phyloP scores from a whole-genome alignment of 2,797 vertebrate species.

The Sternotherus odoratus region DNA sequence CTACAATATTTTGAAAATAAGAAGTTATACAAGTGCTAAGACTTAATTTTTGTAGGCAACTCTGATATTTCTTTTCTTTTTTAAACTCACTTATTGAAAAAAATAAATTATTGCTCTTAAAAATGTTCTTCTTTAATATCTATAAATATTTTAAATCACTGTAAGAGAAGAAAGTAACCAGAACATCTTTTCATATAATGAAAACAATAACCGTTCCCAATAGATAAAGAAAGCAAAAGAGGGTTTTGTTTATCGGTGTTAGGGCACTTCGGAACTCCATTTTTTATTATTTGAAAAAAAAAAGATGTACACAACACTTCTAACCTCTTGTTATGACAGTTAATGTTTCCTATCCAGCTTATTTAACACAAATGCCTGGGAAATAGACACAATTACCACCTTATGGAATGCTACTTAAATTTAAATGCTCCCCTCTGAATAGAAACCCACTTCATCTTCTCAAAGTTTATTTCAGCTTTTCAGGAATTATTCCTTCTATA shows the following conservation, averaged over 20 bases:
- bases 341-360: constrained; percentile 81
- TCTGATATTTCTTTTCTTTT: background rate
- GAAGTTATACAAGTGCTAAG: background rate
- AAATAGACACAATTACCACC: constrained; percentile 85
- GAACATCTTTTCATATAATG: constrained; percentile 57
- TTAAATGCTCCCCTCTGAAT: constrained; percentile 82
- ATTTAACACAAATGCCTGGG: constrained; percentile 82
- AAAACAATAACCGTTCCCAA: constrained; percentile 58
- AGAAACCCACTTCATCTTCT: constrained; percentile 79
- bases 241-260: constrained; percentile 70
- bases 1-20: background rate
- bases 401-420: constrained; percentile 84
- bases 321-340: constrained; percentile 80
- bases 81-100: background rate
- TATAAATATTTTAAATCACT: background rate
- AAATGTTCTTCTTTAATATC: constrained; percentile 36
- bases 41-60: background rate
- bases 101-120: background rate
- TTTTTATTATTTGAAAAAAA: constrained; percentile 65
- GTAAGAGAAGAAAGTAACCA: constrained; percentile 26
- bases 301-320: constrained; percentile 75
- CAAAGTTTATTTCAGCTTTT: constrained; percentile 81
- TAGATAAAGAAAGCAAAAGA: constrained; percentile 55
- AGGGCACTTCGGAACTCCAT: constrained; percentile 64
- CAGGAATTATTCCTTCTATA: constrained; percentile 80